Base-by-base conservation (phyloP, 2,797 vertebrate genomes). In the Podarcis siculus region DNA sequence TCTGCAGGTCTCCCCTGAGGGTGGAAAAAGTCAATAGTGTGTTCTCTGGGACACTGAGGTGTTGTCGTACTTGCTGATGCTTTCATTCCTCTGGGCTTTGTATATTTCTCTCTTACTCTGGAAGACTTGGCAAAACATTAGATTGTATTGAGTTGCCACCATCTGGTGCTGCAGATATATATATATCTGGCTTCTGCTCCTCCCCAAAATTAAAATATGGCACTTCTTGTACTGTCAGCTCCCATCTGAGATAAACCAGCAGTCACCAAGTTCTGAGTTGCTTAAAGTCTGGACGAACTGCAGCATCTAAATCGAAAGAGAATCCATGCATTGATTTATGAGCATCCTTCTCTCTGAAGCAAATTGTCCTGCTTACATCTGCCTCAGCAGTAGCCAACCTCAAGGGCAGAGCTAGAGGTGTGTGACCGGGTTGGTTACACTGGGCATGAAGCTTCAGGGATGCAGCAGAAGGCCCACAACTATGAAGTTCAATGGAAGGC, bases 111-210 rank as follows among this genome's bases (percentile, higher is more conserved):
- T 69, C 19, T 23, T 19, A 45, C 87, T 91, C 27, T 0, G 32
- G 25, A 89, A 87, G 82, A 42, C 66, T 85, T 90, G 90, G 91
- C 91, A 91, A 69, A 83, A 17, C 4, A 0, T 12, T 4, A 0
- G 0, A 0, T 64, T 81, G 85, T 37, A 0, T 85, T 86, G 80
- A 58, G 86, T 78, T 82, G 71, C 69, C 67, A 39, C 92, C 91
- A 85, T 89, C 91, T 94, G 90, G 15, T 91, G 1, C 89, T 90
- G 89, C 72, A 8, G 13, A 55, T 55, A 91, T 55, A 8, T 89
- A 49, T 92, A 25, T 82, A 87, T 90, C 83, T 0, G 0, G 58
- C 77, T 83, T 79, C 58, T 86, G 0, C 79, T 86, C 39, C 49
- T 83, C 83, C 21, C 66, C 15, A 61, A 86, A 90, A 66, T 72